Conservation (phyloP, 2,797 vertebrate genomes). For the Betta splendens region DNA sequence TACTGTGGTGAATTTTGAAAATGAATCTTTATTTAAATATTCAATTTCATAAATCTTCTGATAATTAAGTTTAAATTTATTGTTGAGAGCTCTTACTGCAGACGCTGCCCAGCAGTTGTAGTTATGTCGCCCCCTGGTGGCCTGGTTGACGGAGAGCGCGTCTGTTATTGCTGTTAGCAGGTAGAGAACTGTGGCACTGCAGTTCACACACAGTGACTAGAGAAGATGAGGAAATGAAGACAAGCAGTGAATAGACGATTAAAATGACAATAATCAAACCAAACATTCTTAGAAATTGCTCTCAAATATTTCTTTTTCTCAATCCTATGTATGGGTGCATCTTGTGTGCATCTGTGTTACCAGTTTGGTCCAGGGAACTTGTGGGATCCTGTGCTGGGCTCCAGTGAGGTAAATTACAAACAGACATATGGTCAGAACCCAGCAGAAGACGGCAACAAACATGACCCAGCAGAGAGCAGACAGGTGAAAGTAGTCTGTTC, state of each 20-base stretch:
- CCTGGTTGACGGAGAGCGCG: conserved; percentile 80
- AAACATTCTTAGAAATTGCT: not conserved
- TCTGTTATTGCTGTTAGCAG: conserved; percentile 86
- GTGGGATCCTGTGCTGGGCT: conserved; percentile 85
- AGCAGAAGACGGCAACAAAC: conserved; percentile 89
- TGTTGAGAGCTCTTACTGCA: conserved; percentile 80
- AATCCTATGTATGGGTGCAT: too few species aligned
- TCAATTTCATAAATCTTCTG: too few species aligned
- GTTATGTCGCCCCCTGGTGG: conserved; percentile 83
- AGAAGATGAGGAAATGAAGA: conserved; percentile 28
- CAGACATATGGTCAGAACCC: conserved; percentile 88
- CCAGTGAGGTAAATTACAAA: conserved; percentile 89
- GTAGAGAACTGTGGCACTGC: conserved; percentile 86
- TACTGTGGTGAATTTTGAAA: too few species aligned
- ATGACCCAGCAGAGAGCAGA: conserved; percentile 90
- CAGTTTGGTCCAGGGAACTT: conserved; percentile 88
- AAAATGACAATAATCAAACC: not conserved
- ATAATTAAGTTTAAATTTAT: too few species aligned
- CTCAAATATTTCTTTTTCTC: too few species aligned
- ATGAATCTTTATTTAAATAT: too few species aligned
- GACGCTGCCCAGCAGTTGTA: conserved; percentile 93
- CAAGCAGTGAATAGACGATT: not conserved
- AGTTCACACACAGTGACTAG: conserved; percentile 87
- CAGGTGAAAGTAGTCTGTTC: conserved; percentile 87
- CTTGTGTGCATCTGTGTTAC: conserved; percentile 64